These are phyloP conservation scores for Drosophila anomalata DNA, from an alignment of 2,888 invertebrate species.

Conservation along the genomic window DNA sequence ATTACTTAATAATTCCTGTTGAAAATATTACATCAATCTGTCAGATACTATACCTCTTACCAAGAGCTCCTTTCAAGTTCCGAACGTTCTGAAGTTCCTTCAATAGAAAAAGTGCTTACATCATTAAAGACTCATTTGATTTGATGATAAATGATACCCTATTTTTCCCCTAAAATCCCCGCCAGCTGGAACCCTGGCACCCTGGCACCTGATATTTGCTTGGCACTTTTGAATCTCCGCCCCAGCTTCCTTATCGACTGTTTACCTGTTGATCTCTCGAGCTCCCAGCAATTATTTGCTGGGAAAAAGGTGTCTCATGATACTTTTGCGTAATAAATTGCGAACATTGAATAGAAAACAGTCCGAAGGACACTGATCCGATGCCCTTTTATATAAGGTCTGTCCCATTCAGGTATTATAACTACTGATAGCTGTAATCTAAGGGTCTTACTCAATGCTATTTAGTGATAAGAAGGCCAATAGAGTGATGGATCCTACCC, in stretches of 20 bases:
- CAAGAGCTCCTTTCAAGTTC: too few relatives aligned
- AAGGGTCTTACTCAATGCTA: slow-evolving; percentile 12
- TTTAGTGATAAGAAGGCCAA: slow-evolving; percentile 21
- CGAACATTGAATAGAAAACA: not conserved
- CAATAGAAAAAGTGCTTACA: not conserved
- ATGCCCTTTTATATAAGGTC: slow-evolving; percentile 18
- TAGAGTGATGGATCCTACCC: slow-evolving; percentile 25
- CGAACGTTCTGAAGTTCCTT: too few relatives aligned
- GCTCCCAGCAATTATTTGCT: slow-evolving; percentile 21
- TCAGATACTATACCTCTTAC: too few relatives aligned
- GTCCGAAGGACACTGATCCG: slow-evolving; percentile 5
- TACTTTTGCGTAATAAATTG: slow-evolving; percentile 11
- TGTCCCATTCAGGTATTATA: slow-evolving; percentile 10
- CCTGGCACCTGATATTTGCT: not conserved
- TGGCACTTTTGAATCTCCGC: not conserved
- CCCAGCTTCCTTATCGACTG: slow-evolving; percentile 4
- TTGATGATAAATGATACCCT: not conserved
- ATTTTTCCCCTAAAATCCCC: not conserved
- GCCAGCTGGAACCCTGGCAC: too few relatives aligned
- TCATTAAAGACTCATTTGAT: not conserved
- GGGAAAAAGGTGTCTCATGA: not conserved
- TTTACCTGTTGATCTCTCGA: slow-evolving; percentile 18
- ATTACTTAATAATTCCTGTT: not conserved
- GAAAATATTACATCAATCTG: too few relatives aligned
- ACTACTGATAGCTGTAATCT: slow-evolving; percentile 25